Evolutionary conservation across 2,797 vertebrate species (phyloP).

Genomic region (Hoplostethus atlanticus): DNA sequence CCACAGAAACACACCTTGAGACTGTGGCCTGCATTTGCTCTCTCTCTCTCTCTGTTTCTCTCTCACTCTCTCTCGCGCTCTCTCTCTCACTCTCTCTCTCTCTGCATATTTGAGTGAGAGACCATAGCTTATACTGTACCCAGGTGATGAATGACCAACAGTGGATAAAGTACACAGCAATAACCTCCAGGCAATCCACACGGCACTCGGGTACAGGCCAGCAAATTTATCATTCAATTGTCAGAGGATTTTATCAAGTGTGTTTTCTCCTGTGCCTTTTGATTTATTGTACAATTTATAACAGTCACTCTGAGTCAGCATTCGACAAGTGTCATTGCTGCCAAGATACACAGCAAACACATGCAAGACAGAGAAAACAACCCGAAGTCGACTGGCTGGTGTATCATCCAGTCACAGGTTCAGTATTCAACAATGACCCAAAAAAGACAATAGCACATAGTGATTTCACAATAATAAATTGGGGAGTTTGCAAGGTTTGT

Average conservation of each 20-base stretch:
- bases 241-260: conserved; percentile 83
- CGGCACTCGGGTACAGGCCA: conserved; percentile 68
- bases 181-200: conserved; percentile 84
- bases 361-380: conserved; percentile 10
- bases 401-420: conserved; percentile 7
- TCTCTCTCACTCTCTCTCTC: conserved; percentile 27
- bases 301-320: conserved; percentile 77
- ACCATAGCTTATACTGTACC: conserved; percentile 62
- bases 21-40: conserved; percentile 16
- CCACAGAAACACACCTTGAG: conserved; percentile 19
- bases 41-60: conserved; percentile 3
- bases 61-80: not conserved
- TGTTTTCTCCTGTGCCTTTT: conserved; percentile 78
- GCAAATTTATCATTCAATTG: conserved; percentile 87
- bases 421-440: conserved; percentile 21
- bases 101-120: conserved; percentile 64
- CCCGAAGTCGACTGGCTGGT: not conserved
- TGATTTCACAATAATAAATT: conserved; percentile 32
- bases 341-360: conserved; percentile 16
- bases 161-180: conserved; percentile 86
- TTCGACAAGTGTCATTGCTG: conserved; percentile 58
- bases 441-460: conserved; percentile 20
- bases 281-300: conserved; percentile 86
- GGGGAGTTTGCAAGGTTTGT: conserved; percentile 27
- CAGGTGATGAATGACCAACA: conserved; percentile 84